Conservation (phyloP, 2,888 invertebrate genomes). For the Aelia acuminata region DNA sequence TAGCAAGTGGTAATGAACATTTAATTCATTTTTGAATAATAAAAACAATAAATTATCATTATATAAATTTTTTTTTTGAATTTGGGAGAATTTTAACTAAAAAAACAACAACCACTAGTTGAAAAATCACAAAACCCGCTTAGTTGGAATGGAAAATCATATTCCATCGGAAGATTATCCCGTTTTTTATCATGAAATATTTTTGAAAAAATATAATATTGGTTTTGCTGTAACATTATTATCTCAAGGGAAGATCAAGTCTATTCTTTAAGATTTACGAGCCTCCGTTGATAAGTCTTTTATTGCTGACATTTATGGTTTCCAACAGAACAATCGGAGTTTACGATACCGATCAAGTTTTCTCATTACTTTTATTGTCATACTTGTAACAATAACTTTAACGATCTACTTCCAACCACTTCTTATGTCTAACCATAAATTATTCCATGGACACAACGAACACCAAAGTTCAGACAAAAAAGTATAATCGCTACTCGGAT, state of each 20-base stretch:
- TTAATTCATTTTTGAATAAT: too few relatives aligned
- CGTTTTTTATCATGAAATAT: too few relatives aligned
- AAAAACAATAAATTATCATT: too few relatives aligned
- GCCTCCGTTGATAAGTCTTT: not conserved
- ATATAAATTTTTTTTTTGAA: too few relatives aligned
- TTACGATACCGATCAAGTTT: not conserved
- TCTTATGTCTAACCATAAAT: not conserved
- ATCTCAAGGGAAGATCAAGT: not conserved
- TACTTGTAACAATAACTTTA: constrained; percentile 1
- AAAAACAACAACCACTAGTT: too few relatives aligned
- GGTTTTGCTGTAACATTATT: too few relatives aligned
- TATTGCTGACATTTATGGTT: constrained; percentile 22
- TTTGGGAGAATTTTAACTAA: too few relatives aligned
- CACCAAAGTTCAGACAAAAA: not conserved
- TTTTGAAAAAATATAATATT: too few relatives aligned
- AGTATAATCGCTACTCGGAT: not conserved
- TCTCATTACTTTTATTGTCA: constrained; percentile 6
- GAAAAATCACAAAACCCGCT: too few relatives aligned
- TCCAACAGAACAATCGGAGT: not conserved
- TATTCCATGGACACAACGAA: not conserved
- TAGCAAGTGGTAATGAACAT: too few relatives aligned
- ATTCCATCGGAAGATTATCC: too few relatives aligned
- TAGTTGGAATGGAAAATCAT: too few relatives aligned
- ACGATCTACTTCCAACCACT: not conserved
- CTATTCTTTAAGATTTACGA: not conserved